phyloP scores from a whole-genome alignment of 2,797 vertebrate species.

The Bradypodion pumilum region DNA sequence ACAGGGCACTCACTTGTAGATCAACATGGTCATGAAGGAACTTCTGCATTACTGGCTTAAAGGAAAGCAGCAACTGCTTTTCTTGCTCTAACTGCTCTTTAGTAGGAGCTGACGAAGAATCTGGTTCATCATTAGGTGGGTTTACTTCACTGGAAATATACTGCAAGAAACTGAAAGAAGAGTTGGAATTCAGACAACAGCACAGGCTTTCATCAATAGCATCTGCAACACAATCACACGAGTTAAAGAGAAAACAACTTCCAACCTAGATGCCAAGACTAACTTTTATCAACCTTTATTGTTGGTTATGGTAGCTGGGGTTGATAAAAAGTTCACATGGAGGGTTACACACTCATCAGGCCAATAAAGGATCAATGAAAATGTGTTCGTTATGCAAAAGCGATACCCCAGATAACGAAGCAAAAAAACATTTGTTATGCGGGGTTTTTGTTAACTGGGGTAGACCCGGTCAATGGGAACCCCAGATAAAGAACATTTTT shows the following conservation, averaged over 20 bases:
- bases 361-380: too few species aligned
- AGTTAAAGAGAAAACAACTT: background rate
- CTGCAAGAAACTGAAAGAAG: constrained; percentile 89
- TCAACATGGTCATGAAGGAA: constrained; percentile 98
- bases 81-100: constrained; percentile 96
- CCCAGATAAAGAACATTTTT: too few species aligned
- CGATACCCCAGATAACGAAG: too few species aligned
- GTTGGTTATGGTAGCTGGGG: background rate
- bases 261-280: background rate
- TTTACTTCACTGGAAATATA: constrained; percentile 95
- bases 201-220: background rate
- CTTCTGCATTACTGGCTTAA: constrained; percentile 99
- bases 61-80: constrained; percentile 93
- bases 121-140: constrained; percentile 83
- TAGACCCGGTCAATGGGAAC: too few species aligned
- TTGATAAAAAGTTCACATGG: background rate
- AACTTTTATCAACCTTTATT: background rate
- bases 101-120: constrained; percentile 89
- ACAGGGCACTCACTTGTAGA: constrained; percentile 97
- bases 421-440: too few species aligned
- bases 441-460: too few species aligned
- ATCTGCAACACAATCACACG: background rate
- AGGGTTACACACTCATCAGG: background rate
- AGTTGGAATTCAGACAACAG: background rate
- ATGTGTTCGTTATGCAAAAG: too few species aligned